phyloP scores from a whole-genome alignment of 2,797 vertebrate species.

The Anabacerthia variegaticeps region DNA sequence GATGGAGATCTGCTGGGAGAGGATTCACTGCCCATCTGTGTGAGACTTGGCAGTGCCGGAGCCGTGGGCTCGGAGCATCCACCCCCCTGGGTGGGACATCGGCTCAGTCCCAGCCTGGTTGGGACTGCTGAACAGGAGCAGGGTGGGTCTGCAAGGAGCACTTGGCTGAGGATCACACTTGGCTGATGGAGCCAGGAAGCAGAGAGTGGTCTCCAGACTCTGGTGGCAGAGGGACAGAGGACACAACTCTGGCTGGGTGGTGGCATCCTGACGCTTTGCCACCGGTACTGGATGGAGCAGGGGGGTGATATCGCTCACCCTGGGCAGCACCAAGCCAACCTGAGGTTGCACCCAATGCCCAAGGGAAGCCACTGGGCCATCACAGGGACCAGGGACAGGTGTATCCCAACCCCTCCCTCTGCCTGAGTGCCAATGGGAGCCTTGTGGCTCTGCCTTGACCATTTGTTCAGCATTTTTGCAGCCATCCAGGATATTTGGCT shows the following conservation, averaged over 20 bases:
- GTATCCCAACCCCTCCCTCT: neutral
- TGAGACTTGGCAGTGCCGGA: rapidly evolving
- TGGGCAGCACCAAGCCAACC: rapidly evolving
- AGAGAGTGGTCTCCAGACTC: neutral
- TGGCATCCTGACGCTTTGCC: neutral
- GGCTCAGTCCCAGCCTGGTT: rapidly evolving
- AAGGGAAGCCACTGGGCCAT: neutral
- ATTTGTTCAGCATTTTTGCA: neutral
- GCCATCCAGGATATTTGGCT: neutral
- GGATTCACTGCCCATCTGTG: rapidly evolving
- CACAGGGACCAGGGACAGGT: neutral
- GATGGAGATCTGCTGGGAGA: neutral
- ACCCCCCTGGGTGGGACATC: neutral
- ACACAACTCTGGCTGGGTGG: too few relatives aligned
- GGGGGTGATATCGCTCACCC: neutral
- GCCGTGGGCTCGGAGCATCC: neutral
- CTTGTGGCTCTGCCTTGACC: neutral
- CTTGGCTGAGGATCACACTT: rapidly evolving
- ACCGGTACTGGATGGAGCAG: neutral
- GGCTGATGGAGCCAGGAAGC: neutral
- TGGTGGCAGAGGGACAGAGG: neutral
- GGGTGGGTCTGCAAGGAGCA: rapidly evolving
- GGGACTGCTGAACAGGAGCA: neutral
- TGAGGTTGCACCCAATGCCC: neutral
- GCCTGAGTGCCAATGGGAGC: rapidly evolving